A percentile compares a stretch with the other conserved stretches of the same genome.
These are phyloP conservation scores for Drosophila nasuta DNA, from an alignment of 1,140 invertebrate species.

Conservation along the genomic window DNA sequence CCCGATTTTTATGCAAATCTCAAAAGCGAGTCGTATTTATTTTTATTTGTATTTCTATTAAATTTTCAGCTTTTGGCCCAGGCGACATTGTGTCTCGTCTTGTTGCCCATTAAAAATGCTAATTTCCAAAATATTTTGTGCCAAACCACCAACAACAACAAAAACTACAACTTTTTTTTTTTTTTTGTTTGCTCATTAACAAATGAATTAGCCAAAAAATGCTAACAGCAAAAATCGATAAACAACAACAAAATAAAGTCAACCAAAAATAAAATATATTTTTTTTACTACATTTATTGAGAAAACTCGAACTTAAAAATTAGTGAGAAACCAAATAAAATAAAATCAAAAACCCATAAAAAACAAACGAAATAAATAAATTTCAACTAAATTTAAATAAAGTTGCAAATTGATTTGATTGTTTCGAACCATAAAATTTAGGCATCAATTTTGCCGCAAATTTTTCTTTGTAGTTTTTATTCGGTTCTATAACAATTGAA, in stretches of 20 bases:
- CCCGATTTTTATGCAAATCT: slow-evolving; percentile 57
- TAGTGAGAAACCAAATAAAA: slow-evolving; percentile 25
- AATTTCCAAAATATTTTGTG: slow-evolving; percentile 65
- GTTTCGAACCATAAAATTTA: slow-evolving; percentile 9
- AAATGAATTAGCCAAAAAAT: slow-evolving; percentile 73
- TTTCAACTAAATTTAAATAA: slow-evolving; percentile 17
- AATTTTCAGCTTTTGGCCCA: slow-evolving; percentile 37
- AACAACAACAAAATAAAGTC: slow-evolving; percentile 9
- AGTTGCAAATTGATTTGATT: slow-evolving; percentile 43
- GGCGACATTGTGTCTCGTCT: slow-evolving; percentile 79
- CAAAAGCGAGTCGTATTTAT: slow-evolving; percentile 8
- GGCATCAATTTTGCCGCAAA: not conserved
- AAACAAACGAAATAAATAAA: slow-evolving; percentile 4
- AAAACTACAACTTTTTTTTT: slow-evolving; percentile 41
- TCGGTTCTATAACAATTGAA: slow-evolving; percentile 5
- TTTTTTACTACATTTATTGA: slow-evolving; percentile 18
- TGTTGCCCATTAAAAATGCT: slow-evolving; percentile 76
- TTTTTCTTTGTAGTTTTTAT: not conserved
- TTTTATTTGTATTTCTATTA: slow-evolving; percentile 30
- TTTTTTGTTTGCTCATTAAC: slow-evolving; percentile 70
- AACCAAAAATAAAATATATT: not conserved
- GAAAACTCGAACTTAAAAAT: slow-evolving; percentile 34
- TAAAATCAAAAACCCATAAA: slow-evolving; percentile 16
- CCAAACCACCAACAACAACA: slow-evolving; percentile 16
- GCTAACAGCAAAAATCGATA: slow-evolving; percentile 37